Evolutionary conservation across 2,888 invertebrate genomes (phyloP).

Genomic region (Dysmachus trigonus): DNA sequence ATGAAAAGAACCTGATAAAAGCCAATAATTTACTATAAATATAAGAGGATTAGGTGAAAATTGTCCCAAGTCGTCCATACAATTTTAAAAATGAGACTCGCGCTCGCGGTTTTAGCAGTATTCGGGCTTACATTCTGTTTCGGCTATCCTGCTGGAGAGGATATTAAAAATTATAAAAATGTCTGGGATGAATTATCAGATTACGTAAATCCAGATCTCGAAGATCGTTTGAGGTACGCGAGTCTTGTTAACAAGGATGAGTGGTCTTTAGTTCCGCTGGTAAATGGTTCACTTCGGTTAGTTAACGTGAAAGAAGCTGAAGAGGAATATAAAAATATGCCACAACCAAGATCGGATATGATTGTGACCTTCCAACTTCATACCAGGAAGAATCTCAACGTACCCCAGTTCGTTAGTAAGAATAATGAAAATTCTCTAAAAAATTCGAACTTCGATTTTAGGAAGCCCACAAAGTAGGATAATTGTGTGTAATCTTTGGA

Average conservation of each 20-base stretch:
- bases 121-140: neutral
- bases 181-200: neutral
- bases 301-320: neutral
- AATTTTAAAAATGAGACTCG: neutral
- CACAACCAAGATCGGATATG: neutral
- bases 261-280: neutral
- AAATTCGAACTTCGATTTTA: neutral
- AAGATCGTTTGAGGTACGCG: neutral
- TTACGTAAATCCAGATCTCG: neutral
- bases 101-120: neutral
- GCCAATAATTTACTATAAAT: neutral
- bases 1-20: neutral
- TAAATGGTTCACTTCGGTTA: neutral
- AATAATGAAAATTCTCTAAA: neutral
- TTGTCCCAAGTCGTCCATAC: neutral
- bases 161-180: neutral
- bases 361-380: neutral
- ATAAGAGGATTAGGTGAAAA: neutral
- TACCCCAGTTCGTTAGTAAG: neutral
- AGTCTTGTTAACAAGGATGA: neutral
- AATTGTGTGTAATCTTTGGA: neutral
- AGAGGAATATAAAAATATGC: neutral
- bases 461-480: slow-evolving; percentile 9
- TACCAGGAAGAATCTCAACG: neutral
- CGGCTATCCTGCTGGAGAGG: neutral